Evolutionary conservation across 2,113 vertebrate genomes (phyloP).

Genomic region (Tautogolabrus adspersus): DNA sequence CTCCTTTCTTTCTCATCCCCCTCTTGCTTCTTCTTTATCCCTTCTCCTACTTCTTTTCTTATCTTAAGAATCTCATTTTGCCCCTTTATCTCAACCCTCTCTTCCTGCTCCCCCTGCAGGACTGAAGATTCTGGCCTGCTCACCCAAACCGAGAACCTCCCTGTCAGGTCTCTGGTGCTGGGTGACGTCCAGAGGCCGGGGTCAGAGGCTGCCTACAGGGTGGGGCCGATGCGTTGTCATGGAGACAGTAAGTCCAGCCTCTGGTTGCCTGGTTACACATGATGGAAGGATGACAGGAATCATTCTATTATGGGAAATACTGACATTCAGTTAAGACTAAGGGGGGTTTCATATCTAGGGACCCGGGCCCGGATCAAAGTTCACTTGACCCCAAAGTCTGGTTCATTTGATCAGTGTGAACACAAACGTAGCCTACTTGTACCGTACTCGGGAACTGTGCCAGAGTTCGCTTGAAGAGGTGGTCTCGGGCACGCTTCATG

Average conservation of each 20-base stretch:
- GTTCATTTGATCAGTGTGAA: too few relatives aligned
- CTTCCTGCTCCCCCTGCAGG: slow-evolving; percentile 77
- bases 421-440: too few relatives aligned
- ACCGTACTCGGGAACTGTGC: too few relatives aligned
- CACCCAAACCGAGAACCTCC: slow-evolving; percentile 91
- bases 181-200: slow-evolving; percentile 88
- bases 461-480: too few relatives aligned
- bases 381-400: too few relatives aligned
- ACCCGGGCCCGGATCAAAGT: too few relatives aligned
- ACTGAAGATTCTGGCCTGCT: slow-evolving; percentile 91
- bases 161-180: slow-evolving; percentile 89
- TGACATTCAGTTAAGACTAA: background rate
- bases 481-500: too few relatives aligned
- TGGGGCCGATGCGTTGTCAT: slow-evolving; percentile 91
- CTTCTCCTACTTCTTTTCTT: background rate
- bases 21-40: too few relatives aligned
- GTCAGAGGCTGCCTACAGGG: slow-evolving; percentile 91
- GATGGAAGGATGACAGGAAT: slow-evolving; percentile 5
- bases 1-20: background rate
- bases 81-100: background rate
- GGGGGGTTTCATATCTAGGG: too few relatives aligned
- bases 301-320: background rate
- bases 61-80: background rate
- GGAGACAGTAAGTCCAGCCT: slow-evolving; percentile 79
- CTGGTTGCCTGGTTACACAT: slow-evolving; percentile 13